Conservation (phyloP, 2,797 vertebrate genomes). For the Serranus cabrilla region DNA sequence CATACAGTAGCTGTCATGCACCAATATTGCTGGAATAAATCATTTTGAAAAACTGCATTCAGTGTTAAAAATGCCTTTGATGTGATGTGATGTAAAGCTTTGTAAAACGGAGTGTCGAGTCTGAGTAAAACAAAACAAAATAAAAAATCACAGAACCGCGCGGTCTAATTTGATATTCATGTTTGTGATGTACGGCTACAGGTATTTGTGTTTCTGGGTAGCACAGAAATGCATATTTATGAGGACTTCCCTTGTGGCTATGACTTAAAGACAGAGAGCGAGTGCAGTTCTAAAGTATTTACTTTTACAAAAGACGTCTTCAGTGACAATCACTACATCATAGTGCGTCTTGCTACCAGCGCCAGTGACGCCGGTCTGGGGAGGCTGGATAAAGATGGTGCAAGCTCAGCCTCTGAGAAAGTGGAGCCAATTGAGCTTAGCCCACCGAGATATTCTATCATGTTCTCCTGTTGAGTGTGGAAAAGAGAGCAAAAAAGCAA, state of each 20-base stretch:
- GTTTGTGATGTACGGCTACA: background rate
- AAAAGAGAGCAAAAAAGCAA: constrained; percentile 62
- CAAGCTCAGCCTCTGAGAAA: constrained; percentile 40
- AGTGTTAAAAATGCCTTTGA: background rate
- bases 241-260: background rate
- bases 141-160: background rate
- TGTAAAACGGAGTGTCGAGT: background rate
- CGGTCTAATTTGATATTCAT: constrained; percentile 3
- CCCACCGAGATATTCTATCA: constrained; percentile 50
- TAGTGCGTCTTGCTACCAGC: constrained; percentile 23
- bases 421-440: constrained; percentile 70
- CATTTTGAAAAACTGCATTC: background rate
- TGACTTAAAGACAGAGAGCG: background rate
- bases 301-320: background rate
- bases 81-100: background rate
- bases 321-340: constrained; percentile 12
- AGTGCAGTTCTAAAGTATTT: constrained; percentile 21
- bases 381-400: constrained; percentile 38
- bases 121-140: background rate
- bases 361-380: constrained; percentile 26
- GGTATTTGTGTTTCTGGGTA: background rate
- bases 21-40: background rate
- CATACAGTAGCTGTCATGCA: background rate
- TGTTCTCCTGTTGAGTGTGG: constrained; percentile 57
- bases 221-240: background rate